phyloP scores from a whole-genome alignment of 2,113 vertebrate species.

The Urocynchramus pylzowi region DNA sequence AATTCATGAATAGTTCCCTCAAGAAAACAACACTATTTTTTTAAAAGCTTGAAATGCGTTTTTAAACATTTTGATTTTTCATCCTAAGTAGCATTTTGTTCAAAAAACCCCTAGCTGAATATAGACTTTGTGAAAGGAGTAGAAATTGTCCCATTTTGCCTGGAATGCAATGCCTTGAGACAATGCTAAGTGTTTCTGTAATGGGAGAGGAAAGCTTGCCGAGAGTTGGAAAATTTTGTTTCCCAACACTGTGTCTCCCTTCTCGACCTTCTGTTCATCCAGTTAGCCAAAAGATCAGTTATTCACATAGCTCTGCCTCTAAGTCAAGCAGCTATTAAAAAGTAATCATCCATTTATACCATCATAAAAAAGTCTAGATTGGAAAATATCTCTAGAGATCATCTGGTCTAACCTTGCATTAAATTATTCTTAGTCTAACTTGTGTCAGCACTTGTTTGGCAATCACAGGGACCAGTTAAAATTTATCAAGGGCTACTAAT shows the following conservation, averaged over 20 bases:
- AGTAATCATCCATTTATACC: not conserved
- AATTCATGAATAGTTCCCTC: conserved; percentile 53
- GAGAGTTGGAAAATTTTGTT: conserved; percentile 1
- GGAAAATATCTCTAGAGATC: conserved; percentile 34
- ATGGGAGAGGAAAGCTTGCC: not conserved
- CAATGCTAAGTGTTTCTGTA: not conserved
- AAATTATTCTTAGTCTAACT: conserved; percentile 12
- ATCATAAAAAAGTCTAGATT: conserved; percentile 10
- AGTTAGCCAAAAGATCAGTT: conserved; percentile 13
- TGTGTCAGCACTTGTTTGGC: not conserved
- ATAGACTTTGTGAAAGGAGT: conserved; percentile 1
- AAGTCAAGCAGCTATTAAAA: not conserved
- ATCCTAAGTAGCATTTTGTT: conserved; percentile 34
- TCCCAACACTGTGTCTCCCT: not conserved
- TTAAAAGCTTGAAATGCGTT: conserved; percentile 21
- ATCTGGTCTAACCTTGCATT: conserved; percentile 1
- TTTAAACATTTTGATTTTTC: conserved; percentile 57
- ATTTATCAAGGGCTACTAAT: not conserved
- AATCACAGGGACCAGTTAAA: not conserved
- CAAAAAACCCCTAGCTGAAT: not conserved
- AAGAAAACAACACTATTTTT: conserved; percentile 51
- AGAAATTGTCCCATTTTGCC: not conserved
- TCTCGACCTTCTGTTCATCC: not conserved
- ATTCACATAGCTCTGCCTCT: not conserved
- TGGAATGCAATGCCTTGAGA: not conserved